Base-by-base conservation (phyloP, 2,113 vertebrate species). In the Aegotheles bennettii region DNA sequence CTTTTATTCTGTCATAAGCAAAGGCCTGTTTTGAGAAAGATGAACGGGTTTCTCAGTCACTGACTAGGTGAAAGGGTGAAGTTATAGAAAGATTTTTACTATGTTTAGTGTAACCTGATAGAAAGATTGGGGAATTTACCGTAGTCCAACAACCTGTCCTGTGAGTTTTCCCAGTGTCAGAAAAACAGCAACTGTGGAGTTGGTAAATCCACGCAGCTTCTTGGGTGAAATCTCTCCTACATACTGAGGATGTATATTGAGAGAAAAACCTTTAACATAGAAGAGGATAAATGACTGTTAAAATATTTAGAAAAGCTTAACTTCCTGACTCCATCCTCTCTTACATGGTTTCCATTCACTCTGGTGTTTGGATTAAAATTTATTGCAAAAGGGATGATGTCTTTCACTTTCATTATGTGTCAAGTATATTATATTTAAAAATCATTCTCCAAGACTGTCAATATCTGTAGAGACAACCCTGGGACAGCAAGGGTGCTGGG, bases 171-270 rank as follows among this genome's bases (percentile, higher is more conserved):
- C 98, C 29, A 98, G 89, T 35, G 94, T 98, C 16, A 98, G 97
- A 85, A 98, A 98, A 76, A 98, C 94, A 35, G 98, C 63, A 38
- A 92, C 68, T 2, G 97, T 98, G 76, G 98, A 86, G 16, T 98
- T 98, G 83, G 98, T 54, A 75, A 98, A 98, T 16, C 98, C 98
- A 92, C 98, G 97, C 28, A 98, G 74, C 76, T 97, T 97, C 95
- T 97, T 98, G 67, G 98, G 98, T 79, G 98, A 98, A 87, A 97
- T 97, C 93, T 99, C 98, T n/a, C 97, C 97, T 12, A 98, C 87
- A 20, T 98, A 98, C 94, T 98, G 98, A 71, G 98, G 97, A 31
- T 98, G 98, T 71, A 98, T 97, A 75, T 96, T 98, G 56, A 98
- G 79, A 67, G 98, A 97, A 25, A 98, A 96, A 77, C 98, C 98